These are phyloP conservation scores for Drosophila rufa DNA, from an alignment of 1,140 invertebrate genomes.

Conservation along the genomic window DNA sequence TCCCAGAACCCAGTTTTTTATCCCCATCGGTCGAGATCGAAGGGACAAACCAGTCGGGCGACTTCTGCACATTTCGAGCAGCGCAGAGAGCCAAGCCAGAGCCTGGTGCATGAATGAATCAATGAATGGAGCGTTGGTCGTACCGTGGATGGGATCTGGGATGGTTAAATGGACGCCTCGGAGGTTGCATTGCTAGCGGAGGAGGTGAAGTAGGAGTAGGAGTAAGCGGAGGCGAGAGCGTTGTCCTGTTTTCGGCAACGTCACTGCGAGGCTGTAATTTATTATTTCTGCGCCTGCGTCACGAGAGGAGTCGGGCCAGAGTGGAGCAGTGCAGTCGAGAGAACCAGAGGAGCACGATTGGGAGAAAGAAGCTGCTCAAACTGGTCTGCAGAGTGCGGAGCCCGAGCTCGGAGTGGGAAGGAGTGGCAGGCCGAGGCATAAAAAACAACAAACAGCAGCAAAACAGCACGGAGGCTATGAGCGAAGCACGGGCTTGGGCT, in stretches of 20 bases:
- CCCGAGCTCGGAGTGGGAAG: conserved; percentile 18
- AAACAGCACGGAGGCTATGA: conserved; percentile 36
- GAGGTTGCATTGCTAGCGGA: conserved; percentile 18
- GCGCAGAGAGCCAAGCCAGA: conserved; percentile 33
- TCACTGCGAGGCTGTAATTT: conserved; percentile 74
- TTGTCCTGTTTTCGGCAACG: conserved; percentile 82
- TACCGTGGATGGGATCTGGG: conserved; percentile 11
- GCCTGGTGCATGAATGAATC: conserved; percentile 74
- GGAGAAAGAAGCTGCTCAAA: conserved; percentile 20
- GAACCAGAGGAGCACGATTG: conserved; percentile 12
- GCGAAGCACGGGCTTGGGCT: conserved; percentile 41
- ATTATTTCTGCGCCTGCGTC: conserved; percentile 72
- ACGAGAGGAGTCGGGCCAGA: conserved; percentile 48
- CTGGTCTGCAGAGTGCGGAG: conserved; percentile 30
- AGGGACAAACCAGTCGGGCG: conserved; percentile 73
- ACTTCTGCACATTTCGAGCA: conserved; percentile 82
- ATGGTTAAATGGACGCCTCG: conserved; percentile 3
- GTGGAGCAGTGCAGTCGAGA: conserved; percentile 7
- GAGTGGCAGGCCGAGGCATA: conserved; percentile 47
- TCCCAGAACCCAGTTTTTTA: conserved; percentile 36
- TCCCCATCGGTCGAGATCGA: conserved; percentile 42
- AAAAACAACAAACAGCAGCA: conserved; percentile 40
- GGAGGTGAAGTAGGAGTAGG: conserved; percentile 3
- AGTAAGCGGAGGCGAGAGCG: conserved; percentile 24
- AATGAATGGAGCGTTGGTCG: conserved; percentile 59